Evolutionary conservation across 2,797 vertebrate species (phyloP), one percentile per base, ranked within the genome.

Genomic region (Pipistrellus nathusii): DNA sequence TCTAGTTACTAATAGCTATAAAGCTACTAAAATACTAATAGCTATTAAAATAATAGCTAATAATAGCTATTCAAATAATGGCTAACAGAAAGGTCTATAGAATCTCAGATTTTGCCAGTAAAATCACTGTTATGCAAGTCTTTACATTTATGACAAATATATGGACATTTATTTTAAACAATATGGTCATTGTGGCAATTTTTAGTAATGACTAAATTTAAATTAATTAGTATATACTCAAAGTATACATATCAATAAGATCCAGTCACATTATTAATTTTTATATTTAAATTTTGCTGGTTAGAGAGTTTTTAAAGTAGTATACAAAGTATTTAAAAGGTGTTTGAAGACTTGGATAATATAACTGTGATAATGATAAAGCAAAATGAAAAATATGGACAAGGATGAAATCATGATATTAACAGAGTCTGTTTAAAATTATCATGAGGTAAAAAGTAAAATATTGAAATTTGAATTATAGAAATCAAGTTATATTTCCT

Each of bases 221-320:
- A 48, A 41, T 90, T 75, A 72, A 51, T 83, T 85, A 20, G 41
- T 90, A 73, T 73, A 57, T 85, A 62, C 2, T 55, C 35, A 83
- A 41, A 88, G 6, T 7, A 46, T 75, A 46, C 6, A 32, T 75
- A 75, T 21, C 12, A 85, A 2, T 27, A 82, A 92, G 23, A 92
- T 48, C 3, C 6, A 92, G 30, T 59, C 13, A 83, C 8, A 57
- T 46, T 35, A 35, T 83, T 91, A 12, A 85, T 77, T 92, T 92
- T 92, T 77, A 53, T 48, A 44, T 92, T 80, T 90, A 20, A 73
- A n/a, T 73, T 77, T 93, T 87, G n/a, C 38, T 82, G 41, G 59
- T 66, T 88, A 80, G 27, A 62, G 30, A 30, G 12, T 62, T 62
- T 62, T 30, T 76, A 0, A 88, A 62, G 15, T 27, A 77, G 0